Evolutionary conservation across 2,888 invertebrate genomes (phyloP).

Genomic region (Rugalucina vietnamica): DNA sequence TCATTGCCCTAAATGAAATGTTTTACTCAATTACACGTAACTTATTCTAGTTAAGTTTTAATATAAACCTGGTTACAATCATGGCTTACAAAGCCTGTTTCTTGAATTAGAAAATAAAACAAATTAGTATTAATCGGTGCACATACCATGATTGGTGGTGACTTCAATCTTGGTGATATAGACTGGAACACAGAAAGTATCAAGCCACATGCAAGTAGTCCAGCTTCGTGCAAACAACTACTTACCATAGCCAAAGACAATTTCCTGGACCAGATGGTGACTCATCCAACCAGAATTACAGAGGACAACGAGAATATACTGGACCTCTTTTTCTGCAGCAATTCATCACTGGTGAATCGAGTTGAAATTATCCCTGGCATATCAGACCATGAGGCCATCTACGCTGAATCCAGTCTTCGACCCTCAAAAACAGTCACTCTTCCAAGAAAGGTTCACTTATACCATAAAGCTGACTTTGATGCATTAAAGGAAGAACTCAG

Average conservation of each 20-base stretch:
- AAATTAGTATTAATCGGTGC: too few species aligned
- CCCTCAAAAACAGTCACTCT: neutral
- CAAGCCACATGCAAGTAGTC: neutral
- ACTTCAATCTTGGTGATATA: neutral
- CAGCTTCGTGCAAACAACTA: neutral
- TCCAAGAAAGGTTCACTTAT: neutral
- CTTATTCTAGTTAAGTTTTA: too few species aligned
- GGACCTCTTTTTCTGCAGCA: too few species aligned
- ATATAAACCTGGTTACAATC: too few species aligned
- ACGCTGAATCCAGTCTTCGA: neutral
- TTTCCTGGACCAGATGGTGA: neutral
- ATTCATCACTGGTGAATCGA: too few species aligned
- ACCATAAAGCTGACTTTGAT: neutral
- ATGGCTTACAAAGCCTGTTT: too few species aligned
- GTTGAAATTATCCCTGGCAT: too few species aligned
- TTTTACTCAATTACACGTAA: too few species aligned
- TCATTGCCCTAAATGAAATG: too few species aligned
- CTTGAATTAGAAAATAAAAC: too few species aligned
- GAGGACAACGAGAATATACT: too few species aligned
- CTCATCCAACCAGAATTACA: too few species aligned
- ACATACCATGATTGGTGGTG: neutral
- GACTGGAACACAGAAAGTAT: slow-evolving; percentile 1
- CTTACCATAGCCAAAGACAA: neutral
- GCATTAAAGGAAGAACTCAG: neutral
- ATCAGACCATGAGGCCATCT: neutral